phyloP scores from a whole-genome alignment of 2,113 vertebrate genomes.

The Ctenomys sociabilis region DNA sequence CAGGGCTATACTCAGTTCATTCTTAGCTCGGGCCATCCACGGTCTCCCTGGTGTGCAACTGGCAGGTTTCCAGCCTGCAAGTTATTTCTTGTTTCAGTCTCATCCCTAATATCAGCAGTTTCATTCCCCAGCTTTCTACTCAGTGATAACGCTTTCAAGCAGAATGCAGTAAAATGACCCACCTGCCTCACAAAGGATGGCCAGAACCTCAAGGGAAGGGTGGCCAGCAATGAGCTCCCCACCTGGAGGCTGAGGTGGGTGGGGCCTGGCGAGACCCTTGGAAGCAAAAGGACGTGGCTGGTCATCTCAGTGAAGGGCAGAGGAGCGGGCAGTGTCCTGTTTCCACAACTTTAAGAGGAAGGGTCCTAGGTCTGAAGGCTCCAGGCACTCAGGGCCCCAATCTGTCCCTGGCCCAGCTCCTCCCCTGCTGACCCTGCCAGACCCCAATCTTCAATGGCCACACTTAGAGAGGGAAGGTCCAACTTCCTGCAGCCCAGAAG shows the following conservation, averaged over 20 bases:
- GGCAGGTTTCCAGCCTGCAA: background rate
- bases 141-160: background rate
- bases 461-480: background rate
- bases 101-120: slow-evolving; percentile 67
- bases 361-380: too few relatives aligned
- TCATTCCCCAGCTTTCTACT: slow-evolving; percentile 56
- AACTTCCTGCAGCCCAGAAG: background rate
- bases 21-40: background rate
- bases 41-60: background rate
- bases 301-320: background rate
- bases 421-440: background rate
- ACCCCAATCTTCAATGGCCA: background rate
- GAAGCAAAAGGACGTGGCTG: background rate
- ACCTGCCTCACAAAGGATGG: background rate
- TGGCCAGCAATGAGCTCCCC: background rate
- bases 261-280: background rate
- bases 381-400: background rate
- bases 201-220: rapidly evolving
- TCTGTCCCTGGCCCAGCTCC: background rate
- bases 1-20: background rate
- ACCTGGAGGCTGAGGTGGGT: too few relatives aligned
- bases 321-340: background rate
- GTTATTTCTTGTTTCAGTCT: background rate
- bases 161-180: background rate
- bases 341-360: background rate